Conservation (phyloP, 2,888 invertebrate species). For the Agrochola lota region DNA sequence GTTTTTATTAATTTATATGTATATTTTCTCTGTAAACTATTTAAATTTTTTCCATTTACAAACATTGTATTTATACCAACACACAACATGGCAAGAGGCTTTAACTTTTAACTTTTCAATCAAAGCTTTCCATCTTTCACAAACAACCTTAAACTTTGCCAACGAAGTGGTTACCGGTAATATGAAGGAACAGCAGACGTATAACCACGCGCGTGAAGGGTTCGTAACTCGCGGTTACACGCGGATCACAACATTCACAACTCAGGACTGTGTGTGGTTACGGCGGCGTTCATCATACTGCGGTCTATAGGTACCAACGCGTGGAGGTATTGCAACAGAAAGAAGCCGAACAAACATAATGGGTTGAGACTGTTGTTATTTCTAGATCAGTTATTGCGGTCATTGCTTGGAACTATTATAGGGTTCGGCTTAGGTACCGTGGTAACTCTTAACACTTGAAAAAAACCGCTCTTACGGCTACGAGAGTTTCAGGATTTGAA, state of each 20-base stretch:
- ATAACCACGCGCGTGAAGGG: not conserved
- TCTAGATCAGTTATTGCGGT: not conserved
- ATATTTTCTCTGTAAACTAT: not conserved
- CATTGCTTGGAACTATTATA: not conserved
- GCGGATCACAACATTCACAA: slow-evolving; percentile 7
- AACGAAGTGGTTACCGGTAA: not conserved
- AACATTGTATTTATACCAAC: not conserved
- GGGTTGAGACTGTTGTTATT: not conserved
- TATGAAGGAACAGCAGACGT: not conserved
- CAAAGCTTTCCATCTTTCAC: not conserved
- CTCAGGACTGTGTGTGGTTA: slow-evolving; percentile 2
- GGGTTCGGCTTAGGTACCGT: not conserved
- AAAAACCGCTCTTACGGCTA: too few relatives aligned
- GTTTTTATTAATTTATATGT: not conserved
- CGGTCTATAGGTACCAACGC: not conserved
- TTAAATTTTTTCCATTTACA: not conserved
- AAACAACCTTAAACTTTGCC: not conserved
- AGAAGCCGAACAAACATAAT: not conserved
- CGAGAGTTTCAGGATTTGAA: not conserved
- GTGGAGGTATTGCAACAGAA: not conserved
- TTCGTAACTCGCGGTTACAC: slow-evolving; percentile 8
- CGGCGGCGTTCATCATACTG: slow-evolving; percentile 15
- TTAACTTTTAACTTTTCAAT: slow-evolving; percentile 2
- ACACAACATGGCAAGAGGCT: too few relatives aligned
- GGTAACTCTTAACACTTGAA: too few relatives aligned